These are phyloP conservation scores for Pitangus sulphuratus DNA, from an alignment of 2,797 vertebrate genomes.

Conservation along the genomic window DNA sequence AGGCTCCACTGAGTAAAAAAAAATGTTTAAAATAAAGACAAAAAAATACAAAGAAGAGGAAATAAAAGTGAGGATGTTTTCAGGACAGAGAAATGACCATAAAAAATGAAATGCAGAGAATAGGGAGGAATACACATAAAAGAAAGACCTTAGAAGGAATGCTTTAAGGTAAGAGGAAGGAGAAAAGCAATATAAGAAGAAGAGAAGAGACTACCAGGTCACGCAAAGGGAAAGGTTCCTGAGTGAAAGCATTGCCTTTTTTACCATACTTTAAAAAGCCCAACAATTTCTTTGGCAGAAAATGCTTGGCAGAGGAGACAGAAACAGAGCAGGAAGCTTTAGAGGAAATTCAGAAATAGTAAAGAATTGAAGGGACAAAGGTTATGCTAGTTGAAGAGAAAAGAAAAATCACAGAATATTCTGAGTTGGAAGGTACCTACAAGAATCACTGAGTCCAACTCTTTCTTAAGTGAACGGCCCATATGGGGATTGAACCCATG, in stretches of 20 bases:
- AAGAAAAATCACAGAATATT: neutral
- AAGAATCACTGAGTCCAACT: neutral
- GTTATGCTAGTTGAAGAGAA: neutral
- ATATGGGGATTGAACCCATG: neutral
- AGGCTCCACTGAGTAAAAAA: neutral
- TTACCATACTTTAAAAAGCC: neutral
- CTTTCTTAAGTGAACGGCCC: neutral
- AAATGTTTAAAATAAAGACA: neutral
- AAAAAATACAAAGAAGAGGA: neutral
- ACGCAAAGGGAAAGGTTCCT: neutral
- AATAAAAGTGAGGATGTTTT: neutral
- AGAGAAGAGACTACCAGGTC: neutral
- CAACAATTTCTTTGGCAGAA: conserved; percentile 20
- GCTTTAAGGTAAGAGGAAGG: neutral
- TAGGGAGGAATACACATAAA: neutral
- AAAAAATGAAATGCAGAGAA: neutral
- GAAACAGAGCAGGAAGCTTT: neutral
- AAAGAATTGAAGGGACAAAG: conserved; percentile 25
- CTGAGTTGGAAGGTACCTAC: neutral
- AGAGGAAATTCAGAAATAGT: conserved; percentile 30
- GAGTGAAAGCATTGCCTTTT: neutral
- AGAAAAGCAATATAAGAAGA: neutral
- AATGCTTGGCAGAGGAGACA: neutral
- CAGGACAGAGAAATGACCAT: neutral
- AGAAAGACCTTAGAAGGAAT: neutral